Evolutionary conservation across 2,113 vertebrate genomes (phyloP), one percentile per base, ranked within the genome.

Genomic region (Phylloscopus trochilus): DNA sequence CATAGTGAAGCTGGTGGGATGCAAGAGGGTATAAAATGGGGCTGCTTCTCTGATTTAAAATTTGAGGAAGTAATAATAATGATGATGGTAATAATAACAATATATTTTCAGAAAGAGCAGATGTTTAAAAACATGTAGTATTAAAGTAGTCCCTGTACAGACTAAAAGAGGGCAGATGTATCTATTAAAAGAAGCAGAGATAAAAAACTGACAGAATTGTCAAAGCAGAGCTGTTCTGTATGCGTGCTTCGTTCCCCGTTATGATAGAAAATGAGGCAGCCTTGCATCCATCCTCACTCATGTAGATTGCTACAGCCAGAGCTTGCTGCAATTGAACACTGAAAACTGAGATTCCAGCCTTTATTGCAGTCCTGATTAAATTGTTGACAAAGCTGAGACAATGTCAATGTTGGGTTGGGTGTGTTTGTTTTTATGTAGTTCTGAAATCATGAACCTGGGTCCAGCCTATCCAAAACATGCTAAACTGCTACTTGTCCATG

Each of bases 131-230:
- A 59, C 35, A 41, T 41, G 33, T 56, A 66, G 10, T 46, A 78
- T 68, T 93, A 60, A 80, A 91, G 52, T 77, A 90, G 83, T 85
- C 82, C 13, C 15, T 59, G n/a, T 64, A 41, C 33, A 67, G 51
- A 70, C 22, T 96, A 74, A 85, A 97, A 79, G 70, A 85, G 43
- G 64, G 33, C 75, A 85, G 55, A 86, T 90, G 37, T 70, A 63
- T 73, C 87, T 92, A 59, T 86, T 94, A 91, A 94, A 94, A 92
- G 78, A 63, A 94, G 37, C 46, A 88, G 47, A 94, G 52, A 85
- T 19, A 74, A 95, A 94, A 90, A 88, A 47, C 72, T 92, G 85
- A 72, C 35, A 78, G 53, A 76, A 13, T 46, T 88, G 88, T 90
- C 79, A 96, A 86, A 95, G 76, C 72, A 69, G 81, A 81, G 30